Percentiles rank a stretch among this genome's conserved stretches.
phyloP scores from a whole-genome alignment of 2,888 invertebrate genomes.

The Hylaea fasciaria region DNA sequence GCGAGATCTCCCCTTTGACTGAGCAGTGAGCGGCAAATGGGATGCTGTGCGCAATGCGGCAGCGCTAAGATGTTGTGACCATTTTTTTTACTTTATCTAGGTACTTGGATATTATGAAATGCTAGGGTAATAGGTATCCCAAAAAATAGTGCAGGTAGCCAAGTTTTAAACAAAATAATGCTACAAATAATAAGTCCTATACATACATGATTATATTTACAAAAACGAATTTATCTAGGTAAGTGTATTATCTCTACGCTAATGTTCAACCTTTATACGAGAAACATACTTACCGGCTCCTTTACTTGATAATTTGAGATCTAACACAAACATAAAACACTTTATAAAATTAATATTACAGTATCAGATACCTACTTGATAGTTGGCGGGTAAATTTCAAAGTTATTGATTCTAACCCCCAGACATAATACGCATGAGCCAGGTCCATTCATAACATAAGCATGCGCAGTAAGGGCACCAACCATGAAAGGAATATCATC shows the following conservation, averaged over 20 bases:
- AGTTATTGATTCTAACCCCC: slow-evolving; percentile 48
- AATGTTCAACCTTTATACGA: neutral
- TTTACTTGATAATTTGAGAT: slow-evolving; percentile 27
- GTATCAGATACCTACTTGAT: neutral
- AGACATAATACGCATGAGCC: slow-evolving; percentile 39
- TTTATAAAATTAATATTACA: slow-evolving; percentile 4
- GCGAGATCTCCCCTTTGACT: slow-evolving; percentile 77
- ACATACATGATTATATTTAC: no score
- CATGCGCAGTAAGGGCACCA: slow-evolving; percentile 49
- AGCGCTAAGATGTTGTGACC: slow-evolving; percentile 62
- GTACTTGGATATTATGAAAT: no score
- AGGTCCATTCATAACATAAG: slow-evolving; percentile 30
- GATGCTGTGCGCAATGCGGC: slow-evolving; percentile 84
- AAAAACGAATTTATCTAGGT: no score
- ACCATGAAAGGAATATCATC: slow-evolving; percentile 38
- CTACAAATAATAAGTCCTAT: no score
- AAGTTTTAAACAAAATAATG: neutral
- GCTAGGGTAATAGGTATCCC: slow-evolving; percentile 1
- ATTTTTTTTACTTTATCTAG: slow-evolving; percentile 47
- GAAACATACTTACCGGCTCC: slow-evolving; percentile 25
- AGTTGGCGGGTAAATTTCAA: slow-evolving; percentile 49
- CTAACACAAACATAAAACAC: slow-evolving; percentile 21
- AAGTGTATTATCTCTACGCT: neutral
- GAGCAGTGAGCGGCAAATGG: no score
- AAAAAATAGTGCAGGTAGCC: neutral